A percentile compares a stretch with the other conserved stretches of the same genome.
phyloP scores from a whole-genome alignment of 2,797 vertebrate species.

The Tragelaphus oryx region DNA sequence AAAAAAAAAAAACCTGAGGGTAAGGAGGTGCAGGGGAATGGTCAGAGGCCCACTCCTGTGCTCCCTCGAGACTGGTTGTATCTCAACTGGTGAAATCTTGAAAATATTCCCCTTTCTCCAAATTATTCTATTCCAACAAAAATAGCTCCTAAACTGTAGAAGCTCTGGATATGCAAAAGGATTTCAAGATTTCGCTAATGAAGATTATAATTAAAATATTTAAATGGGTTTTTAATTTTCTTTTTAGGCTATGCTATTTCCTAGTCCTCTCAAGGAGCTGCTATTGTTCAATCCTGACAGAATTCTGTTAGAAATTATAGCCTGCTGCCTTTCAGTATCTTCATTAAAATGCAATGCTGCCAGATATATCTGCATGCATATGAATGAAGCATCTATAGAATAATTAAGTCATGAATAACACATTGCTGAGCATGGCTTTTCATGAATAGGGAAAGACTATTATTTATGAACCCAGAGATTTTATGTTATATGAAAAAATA shows the following conservation, averaged over 20 bases:
- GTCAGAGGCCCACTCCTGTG: neutral
- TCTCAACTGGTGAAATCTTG: neutral
- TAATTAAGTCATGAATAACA: constrained; percentile 78
- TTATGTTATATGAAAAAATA: constrained; percentile 58
- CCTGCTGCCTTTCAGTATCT: constrained; percentile 58
- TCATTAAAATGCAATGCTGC: constrained; percentile 77
- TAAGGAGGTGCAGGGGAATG: neutral
- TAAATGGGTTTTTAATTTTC: constrained; percentile 50
- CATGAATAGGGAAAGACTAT: constrained; percentile 44
- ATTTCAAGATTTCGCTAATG: constrained; percentile 47
- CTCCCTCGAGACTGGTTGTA: neutral
- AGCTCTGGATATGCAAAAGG: neutral
- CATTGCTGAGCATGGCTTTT: constrained; percentile 48
- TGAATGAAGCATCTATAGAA: constrained; percentile 75
- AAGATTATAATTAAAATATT: constrained; percentile 66
- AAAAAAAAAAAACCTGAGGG: neutral
- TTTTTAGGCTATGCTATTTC: constrained; percentile 39
- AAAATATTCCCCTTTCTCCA: neutral
- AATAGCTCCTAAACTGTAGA: neutral
- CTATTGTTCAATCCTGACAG: constrained; percentile 61
- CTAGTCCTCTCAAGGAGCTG: constrained; percentile 38
- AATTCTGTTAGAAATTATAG: constrained; percentile 72
- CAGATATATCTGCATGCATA: constrained; percentile 73
- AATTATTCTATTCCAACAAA: neutral
- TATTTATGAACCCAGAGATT: constrained; percentile 58